Evolutionary conservation across 2,888 invertebrate genomes (phyloP).

Genomic region (Ennomos fuscantarius): DNA sequence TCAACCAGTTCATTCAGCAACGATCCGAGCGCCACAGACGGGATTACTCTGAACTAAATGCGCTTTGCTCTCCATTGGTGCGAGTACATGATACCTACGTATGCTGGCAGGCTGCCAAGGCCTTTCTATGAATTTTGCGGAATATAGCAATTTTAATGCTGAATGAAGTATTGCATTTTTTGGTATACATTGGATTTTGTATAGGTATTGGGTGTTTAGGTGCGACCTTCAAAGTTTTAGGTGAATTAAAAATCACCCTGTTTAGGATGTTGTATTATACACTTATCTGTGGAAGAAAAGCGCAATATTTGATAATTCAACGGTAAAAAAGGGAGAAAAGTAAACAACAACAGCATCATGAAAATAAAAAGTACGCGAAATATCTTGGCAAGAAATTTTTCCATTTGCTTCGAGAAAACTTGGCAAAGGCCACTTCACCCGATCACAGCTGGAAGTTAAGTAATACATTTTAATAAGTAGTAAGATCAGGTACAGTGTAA

Average conservation of each 20-base stretch:
- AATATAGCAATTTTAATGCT: neutral
- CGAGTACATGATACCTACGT: slow-evolving; percentile 24
- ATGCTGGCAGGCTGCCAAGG: slow-evolving; percentile 31
- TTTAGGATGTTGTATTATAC: no score
- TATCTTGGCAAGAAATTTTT: slow-evolving; percentile 7
- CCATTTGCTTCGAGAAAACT: slow-evolving; percentile 2
- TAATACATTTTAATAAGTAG: no score
- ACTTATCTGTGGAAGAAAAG: no score
- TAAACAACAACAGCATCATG: neutral
- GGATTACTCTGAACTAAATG: slow-evolving; percentile 12
- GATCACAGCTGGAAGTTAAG: neutral
- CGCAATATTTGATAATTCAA: no score
- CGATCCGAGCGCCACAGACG: slow-evolving; percentile 1
- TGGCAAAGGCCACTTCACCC: neutral
- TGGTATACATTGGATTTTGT: no score
- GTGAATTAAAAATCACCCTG: no score
- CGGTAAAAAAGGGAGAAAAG: no score
- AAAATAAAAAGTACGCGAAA: slow-evolving; percentile 16
- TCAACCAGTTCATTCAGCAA: slow-evolving; percentile 1
- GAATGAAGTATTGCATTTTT: no score
- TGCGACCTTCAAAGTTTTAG: no score
- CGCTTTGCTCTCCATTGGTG: slow-evolving; percentile 11
- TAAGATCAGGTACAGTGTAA: no score
- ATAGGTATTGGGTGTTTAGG: no score
- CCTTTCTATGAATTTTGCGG: slow-evolving; percentile 16